Conservation (phyloP, 2,113 vertebrate genomes). For the Noturus placidus region DNA sequence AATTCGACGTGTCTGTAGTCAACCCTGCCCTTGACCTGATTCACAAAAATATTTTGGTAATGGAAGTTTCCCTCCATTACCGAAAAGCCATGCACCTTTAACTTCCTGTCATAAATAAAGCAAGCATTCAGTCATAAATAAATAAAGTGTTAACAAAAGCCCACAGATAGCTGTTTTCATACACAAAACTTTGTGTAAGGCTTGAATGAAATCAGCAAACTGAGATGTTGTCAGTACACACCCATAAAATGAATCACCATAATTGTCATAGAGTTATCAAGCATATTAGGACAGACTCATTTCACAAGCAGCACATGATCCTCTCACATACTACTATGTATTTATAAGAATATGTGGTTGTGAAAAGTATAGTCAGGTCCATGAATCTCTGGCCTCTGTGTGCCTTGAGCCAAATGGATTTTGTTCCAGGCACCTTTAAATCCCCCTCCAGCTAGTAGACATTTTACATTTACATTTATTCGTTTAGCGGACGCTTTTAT, state of each 20-base stretch:
- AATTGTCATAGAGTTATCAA: background rate
- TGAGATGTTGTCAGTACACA: background rate
- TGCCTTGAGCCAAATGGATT: background rate
- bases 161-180: background rate
- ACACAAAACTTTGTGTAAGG: background rate
- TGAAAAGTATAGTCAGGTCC: background rate
- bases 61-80: background rate
- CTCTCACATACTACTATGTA: background rate
- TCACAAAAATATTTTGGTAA: background rate
- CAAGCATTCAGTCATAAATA: background rate
- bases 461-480: no score
- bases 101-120: background rate
- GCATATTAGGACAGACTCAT: background rate
- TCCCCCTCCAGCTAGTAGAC: no score
- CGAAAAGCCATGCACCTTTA: background rate
- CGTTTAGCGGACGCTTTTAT: no score
- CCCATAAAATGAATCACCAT: background rate
- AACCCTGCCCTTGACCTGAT: slow-evolving; percentile 2
- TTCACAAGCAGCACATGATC: background rate
- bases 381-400: background rate
- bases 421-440: background rate
- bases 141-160: background rate
- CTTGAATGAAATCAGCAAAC: background rate
- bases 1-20: background rate
- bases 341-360: background rate